Base-by-base conservation (phyloP, 2,888 invertebrate genomes). In the Cenopis cana region DNA sequence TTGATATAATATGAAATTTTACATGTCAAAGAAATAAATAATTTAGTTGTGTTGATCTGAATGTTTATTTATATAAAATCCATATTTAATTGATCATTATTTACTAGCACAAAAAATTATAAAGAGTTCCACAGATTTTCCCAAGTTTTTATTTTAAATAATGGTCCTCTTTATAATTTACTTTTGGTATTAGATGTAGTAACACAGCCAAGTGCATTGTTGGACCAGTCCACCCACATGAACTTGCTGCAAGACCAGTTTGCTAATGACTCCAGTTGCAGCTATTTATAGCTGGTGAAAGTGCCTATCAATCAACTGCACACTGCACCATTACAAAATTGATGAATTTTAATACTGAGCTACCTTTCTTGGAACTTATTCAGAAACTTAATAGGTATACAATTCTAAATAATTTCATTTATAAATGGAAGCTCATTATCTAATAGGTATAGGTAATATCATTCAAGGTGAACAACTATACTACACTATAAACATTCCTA, bases 211-310 rank as follows among this genome's bases (percentile, higher is more conserved):
- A 60, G 29, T 68, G 69, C 50, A 57, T 50, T 64, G 50, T 50
- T 60, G 59, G 59, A 50, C 38, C 24, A 60, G 60, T 29, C 38
- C 24, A 14, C 36, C 50, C 69, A 69, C 69, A 29, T 62, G 38
- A 41, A 12, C 50, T 57, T 6, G 9, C 10, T 54, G 69, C 54
- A 56, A 20, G 65, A 65, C 65, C 20, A 54, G 65, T 65, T 70
- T 70, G 59, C 20, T 57, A 52, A 65, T 64, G 10, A 56, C 50
- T 54, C 62, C 24, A 33, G 55, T 36, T 55, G 54, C 50, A n/a
- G 64, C 59, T 70, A 70, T 70, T 65, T 52, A 65, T 70, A 70
- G 65, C 52, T 9, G 20, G 65, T 33, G 65, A 70, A 65, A 70
- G 65, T 65, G 52, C 18, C n/a, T 29, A 33, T 55, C 20, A 54